Base-by-base conservation (phyloP, 2,113 vertebrate species). In the Urocitellus parryii region DNA sequence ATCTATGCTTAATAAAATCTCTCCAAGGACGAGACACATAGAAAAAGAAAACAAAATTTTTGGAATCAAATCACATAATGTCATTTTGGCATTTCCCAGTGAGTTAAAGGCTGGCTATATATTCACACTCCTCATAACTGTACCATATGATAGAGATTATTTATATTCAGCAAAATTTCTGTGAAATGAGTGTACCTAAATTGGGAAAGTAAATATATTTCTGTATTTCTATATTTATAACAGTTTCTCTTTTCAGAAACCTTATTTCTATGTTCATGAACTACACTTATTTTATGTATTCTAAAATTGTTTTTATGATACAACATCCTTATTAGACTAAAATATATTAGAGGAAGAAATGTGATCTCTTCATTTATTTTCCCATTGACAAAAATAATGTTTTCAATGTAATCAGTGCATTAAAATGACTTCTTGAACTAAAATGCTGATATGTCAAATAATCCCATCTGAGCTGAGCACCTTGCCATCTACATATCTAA, bases 71-170 rank as follows among this genome's bases (percentile, higher is more conserved):
- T 76, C 61, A 87, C 9, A 56, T 73, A 42, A 78, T 16, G 27
- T 96, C 25, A 37, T 95, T 84, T 94, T 91, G 42, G 37, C 9
- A 70, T 84, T 92, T 93, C 48, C 84, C 58, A 86, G 80, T 45
- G 68, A 91, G 24, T 53, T 88, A 84, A 80, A 8, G 77, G 12
- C 12, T 84, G 48, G 24, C 8, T 87, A 53, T 91, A 24, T 79
- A 76, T 83, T 84, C 10, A 53, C 13, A 39, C 11, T 29, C 6
- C 7, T 39, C 81, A 39, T 72, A 68, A 72, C 68, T 68, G 88
- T 84, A 37, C 10, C 37, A 45, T 45, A n/a, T 61, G 27, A 34
- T 63, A 81, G 20, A 77, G 81, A 88, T 45, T 88, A 34, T 17
- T 96, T 42, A 72, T 45, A 70, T 67, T 80, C 42, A 95, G 37